Evolutionary conservation across 92 coral and sea anemone species (phyloP).

Genomic region (Porites divaricata): DNA sequence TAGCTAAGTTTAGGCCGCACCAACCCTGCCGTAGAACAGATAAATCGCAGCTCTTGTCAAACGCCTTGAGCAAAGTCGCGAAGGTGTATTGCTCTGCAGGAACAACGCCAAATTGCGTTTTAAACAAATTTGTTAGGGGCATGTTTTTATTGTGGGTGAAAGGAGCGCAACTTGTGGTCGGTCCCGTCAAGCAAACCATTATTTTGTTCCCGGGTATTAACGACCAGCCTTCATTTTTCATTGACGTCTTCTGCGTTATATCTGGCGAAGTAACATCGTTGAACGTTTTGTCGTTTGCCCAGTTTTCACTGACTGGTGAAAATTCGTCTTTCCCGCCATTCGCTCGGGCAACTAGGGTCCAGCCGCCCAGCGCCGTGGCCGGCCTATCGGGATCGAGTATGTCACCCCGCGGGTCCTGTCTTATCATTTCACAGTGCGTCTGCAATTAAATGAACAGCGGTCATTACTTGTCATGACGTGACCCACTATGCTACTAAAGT

Average conservation of each 20-base stretch:
- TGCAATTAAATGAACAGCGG: constrained; percentile 62
- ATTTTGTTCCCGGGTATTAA: constrained; percentile 58
- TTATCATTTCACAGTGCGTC: constrained; percentile 89
- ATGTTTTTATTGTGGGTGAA: constrained; percentile 80
- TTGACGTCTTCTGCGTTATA: constrained; percentile 72
- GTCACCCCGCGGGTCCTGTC: constrained; percentile 61
- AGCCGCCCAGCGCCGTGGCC: constrained; percentile 84
- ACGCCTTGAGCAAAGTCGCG: constrained; percentile 83
- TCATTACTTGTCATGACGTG: constrained; percentile 23
- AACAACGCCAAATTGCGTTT: constrained; percentile 79
- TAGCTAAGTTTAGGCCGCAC: constrained; percentile 88
- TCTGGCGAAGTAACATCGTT: constrained; percentile 82
- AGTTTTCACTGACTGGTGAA: constrained; percentile 93
- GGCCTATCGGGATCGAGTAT: constrained; percentile 85
- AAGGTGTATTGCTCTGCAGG: constrained; percentile 89
- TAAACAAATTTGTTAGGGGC: constrained; percentile 73
- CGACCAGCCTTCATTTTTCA: constrained; percentile 93
- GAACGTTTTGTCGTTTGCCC: constrained; percentile 76
- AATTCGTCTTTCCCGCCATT: constrained; percentile 81
- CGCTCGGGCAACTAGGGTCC: constrained; percentile 88
- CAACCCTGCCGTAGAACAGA: constrained; percentile 89
- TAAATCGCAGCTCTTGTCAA: constrained; percentile 89
- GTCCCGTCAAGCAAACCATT: constrained; percentile 81
- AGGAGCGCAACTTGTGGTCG: constrained; percentile 79
- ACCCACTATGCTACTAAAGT: not conserved